Conservation (phyloP, 2,888 invertebrate species). For the Zaprionus obscuricornis region DNA sequence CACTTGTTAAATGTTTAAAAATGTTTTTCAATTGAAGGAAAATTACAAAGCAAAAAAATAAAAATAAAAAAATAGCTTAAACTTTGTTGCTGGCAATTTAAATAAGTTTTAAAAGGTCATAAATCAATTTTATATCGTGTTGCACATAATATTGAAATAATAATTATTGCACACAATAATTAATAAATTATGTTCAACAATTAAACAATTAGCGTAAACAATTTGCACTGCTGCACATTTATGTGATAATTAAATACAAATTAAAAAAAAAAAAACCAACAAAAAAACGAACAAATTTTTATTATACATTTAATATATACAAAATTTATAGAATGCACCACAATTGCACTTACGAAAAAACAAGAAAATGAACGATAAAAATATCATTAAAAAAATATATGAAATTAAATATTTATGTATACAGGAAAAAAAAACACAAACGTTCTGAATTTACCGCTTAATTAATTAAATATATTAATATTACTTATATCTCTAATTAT, state of each 20-base stretch:
- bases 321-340: constrained; percentile 55
- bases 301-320: constrained; percentile 21
- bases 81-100: constrained; percentile 33
- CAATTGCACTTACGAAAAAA: constrained; percentile 62
- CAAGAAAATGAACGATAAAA: constrained; percentile 10
- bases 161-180: constrained; percentile 30
- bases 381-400: constrained; percentile 3
- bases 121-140: constrained; percentile 20
- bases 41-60: too few relatives aligned
- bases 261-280: constrained; percentile 23
- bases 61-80: too few relatives aligned
- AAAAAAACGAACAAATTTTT: constrained; percentile 20
- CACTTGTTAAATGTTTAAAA: constrained; percentile 46
- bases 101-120: constrained; percentile 26
- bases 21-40: constrained; percentile 7
- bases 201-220: constrained; percentile 67
- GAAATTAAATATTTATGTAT: too few relatives aligned
- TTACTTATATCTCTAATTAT: constrained; percentile 14
- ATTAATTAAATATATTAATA: constrained; percentile 41
- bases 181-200: constrained; percentile 44
- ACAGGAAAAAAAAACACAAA: constrained; percentile 12
- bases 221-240: constrained; percentile 71
- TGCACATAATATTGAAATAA: constrained; percentile 20
- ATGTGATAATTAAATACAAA: constrained; percentile 68
- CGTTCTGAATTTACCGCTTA: constrained; percentile 46